A percentile compares a stretch with the other conserved stretches of the same genome.
phyloP scores from a whole-genome alignment of 1,140 invertebrate species.

The Pogonus chalceus region DNA sequence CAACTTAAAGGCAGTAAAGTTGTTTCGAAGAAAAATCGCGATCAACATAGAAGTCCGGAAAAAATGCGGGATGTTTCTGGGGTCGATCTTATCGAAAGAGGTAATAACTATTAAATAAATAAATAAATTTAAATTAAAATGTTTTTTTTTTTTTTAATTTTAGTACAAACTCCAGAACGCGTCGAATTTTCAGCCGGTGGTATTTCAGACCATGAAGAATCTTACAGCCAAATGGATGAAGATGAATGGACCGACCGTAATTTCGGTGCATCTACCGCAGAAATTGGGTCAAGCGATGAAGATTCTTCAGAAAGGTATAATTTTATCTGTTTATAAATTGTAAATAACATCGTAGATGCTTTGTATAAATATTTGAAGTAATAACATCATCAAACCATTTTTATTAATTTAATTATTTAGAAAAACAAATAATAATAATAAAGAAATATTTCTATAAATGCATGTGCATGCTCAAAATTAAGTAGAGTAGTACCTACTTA shows the following conservation, averaged over 20 bases:
- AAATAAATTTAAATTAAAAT: slow-evolving; percentile 1
- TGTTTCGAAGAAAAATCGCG: slow-evolving; percentile 16
- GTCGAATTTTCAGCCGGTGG: slow-evolving; percentile 65
- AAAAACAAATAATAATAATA: too few relatives aligned
- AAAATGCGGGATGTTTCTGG: slow-evolving; percentile 38
- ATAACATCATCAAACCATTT: too few relatives aligned
- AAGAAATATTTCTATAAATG: neutral
- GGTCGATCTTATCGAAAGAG: slow-evolving; percentile 49
- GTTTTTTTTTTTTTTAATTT: slow-evolving; percentile 15
- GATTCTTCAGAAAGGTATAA: slow-evolving; percentile 42
- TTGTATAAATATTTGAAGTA: neutral
- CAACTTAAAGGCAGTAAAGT: slow-evolving; percentile 23
- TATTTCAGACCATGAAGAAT: slow-evolving; percentile 57
- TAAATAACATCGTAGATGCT: slow-evolving; percentile 1
- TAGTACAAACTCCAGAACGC: slow-evolving; percentile 64
- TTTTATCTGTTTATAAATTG: neutral
- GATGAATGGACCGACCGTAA: slow-evolving; percentile 90
- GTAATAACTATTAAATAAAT: slow-evolving; percentile 18
- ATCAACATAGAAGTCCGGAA: slow-evolving; percentile 20
- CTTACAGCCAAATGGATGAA: slow-evolving; percentile 75
- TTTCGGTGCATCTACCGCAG: slow-evolving; percentile 65
- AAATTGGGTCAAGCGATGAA: slow-evolving; percentile 61
- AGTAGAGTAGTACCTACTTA: neutral
- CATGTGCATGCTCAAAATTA: neutral
- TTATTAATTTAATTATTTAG: too few relatives aligned